A percentile compares a stretch with the other conserved stretches of the same genome.
These are phyloP conservation scores for Pteruthius melanotis DNA, from an alignment of 2,113 vertebrate species.

Conservation along the genomic window DNA sequence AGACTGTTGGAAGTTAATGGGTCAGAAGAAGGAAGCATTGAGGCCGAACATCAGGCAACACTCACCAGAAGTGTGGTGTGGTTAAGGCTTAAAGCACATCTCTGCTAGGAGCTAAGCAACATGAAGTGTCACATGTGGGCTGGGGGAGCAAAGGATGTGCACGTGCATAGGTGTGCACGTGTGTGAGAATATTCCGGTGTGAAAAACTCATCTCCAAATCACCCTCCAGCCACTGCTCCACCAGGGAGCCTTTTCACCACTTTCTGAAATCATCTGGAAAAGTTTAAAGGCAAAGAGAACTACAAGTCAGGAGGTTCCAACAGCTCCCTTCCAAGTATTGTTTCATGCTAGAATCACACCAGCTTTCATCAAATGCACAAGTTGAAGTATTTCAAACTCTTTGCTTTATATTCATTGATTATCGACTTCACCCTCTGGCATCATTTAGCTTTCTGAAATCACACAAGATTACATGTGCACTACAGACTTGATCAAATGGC, in stretches of 20 bases:
- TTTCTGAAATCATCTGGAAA: background rate
- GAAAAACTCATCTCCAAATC: background rate
- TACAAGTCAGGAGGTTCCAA: background rate
- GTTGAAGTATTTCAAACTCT: background rate
- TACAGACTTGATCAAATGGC: background rate
- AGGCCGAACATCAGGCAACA: background rate
- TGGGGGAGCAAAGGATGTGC: background rate
- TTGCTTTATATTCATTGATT: background rate
- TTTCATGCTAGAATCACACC: background rate
- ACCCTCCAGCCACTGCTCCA: background rate
- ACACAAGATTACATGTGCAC: background rate
- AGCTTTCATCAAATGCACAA: background rate
- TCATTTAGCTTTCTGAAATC: background rate
- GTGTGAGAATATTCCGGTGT: rapidly evolving
- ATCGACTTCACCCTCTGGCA: background rate
- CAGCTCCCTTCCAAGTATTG: background rate
- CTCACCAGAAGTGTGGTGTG: background rate
- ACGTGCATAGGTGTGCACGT: rapidly evolving
- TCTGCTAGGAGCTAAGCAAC: background rate
- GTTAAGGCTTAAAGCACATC: background rate
- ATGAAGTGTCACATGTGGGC: rapidly evolving
- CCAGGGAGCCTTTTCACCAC: background rate
- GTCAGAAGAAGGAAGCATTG: background rate
- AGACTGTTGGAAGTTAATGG: background rate
- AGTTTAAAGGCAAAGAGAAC: background rate